Evolutionary conservation across 2,797 vertebrate genomes (phyloP).

Genomic region (Pseudomugil tenellus): DNA sequence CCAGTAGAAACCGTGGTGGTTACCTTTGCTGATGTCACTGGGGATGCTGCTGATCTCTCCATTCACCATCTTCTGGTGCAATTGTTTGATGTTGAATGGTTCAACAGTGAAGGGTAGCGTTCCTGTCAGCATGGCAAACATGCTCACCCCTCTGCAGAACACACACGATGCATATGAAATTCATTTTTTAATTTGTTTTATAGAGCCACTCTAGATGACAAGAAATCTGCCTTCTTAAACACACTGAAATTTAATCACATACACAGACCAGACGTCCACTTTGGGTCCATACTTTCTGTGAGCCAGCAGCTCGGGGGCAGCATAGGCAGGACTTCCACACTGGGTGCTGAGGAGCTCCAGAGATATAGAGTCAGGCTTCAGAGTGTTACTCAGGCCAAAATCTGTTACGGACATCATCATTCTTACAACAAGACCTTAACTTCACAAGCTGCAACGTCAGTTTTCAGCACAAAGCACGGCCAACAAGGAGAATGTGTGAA

Average conservation of each 20-base stretch:
- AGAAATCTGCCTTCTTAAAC: neutral
- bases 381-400: slow-evolving; percentile 89
- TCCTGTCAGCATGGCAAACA: slow-evolving; percentile 88
- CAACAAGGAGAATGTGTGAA: neutral
- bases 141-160: slow-evolving; percentile 84
- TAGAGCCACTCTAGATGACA: neutral
- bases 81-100: slow-evolving; percentile 88
- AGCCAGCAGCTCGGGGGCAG: slow-evolving; percentile 87
- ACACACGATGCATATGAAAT: neutral
- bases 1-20: neutral
- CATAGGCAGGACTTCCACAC: slow-evolving; percentile 88
- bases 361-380: slow-evolving; percentile 83
- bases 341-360: slow-evolving; percentile 87
- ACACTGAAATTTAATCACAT: slow-evolving; percentile 67
- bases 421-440: slow-evolving; percentile 17
- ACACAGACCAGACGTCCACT: slow-evolving; percentile 90
- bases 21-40: slow-evolving; percentile 85
- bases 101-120: slow-evolving; percentile 86
- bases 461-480: neutral
- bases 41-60: slow-evolving; percentile 86
- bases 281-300: slow-evolving; percentile 90
- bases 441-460: slow-evolving; percentile 5
- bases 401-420: slow-evolving; percentile 71
- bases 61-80: slow-evolving; percentile 88
- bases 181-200: neutral